Evolutionary conservation across 2,888 invertebrate species (phyloP).

Genomic region (Gymnosoma rotundatum): DNA sequence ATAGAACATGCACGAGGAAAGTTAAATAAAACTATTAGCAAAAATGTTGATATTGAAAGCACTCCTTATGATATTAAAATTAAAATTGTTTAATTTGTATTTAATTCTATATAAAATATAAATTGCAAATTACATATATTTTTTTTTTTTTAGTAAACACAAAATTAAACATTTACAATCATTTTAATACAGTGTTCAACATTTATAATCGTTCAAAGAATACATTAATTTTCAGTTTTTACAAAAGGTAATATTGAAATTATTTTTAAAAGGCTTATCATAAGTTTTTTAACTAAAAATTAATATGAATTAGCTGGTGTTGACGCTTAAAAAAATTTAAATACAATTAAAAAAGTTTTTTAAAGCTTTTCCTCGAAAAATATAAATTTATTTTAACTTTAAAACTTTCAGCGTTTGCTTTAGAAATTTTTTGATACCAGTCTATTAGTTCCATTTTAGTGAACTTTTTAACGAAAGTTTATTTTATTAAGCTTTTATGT

Average conservation of each 20-base stretch:
- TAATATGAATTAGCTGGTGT: no score
- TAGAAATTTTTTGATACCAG: no score
- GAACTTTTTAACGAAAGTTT: no score
- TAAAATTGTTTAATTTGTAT: conserved; percentile 79
- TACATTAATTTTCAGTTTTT: not conserved
- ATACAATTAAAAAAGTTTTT: no score
- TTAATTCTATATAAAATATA: not conserved
- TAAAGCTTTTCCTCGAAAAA: no score
- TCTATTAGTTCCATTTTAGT: no score
- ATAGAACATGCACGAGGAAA: conserved; percentile 81
- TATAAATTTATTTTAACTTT: no score
- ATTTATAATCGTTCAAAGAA: conserved; percentile 1
- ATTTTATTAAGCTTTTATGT: no score
- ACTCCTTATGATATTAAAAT: conserved; percentile 82
- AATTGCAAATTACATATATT: not conserved
- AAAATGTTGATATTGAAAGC: conserved; percentile 79
- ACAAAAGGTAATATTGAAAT: not conserved
- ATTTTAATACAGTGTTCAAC: conserved; percentile 22
- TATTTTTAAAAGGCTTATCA: no score
- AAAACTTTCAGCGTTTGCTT: no score
- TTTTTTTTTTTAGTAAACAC: conserved; percentile 2
- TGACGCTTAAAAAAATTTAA: no score
- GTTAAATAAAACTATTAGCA: conserved; percentile 77
- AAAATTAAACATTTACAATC: conserved; percentile 11
- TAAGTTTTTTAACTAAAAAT: no score